Evolutionary conservation across 2,888 invertebrate genomes (phyloP), one percentile per base, ranked within the genome.

Genomic region (Elysia crispata): DNA sequence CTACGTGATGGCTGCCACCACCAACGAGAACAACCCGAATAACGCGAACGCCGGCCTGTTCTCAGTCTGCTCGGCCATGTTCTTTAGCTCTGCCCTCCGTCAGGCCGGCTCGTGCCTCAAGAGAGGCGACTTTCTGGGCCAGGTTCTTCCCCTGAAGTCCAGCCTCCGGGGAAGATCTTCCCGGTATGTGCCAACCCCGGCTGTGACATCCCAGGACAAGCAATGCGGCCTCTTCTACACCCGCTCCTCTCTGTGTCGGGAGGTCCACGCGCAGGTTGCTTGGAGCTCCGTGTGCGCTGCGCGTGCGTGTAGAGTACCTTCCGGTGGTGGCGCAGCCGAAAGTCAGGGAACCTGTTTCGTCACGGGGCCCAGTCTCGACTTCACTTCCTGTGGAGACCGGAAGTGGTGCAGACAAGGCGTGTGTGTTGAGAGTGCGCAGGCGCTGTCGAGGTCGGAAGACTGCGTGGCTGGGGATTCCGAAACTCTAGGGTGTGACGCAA

Each of bases 221-320:
- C 66, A 66, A 13, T 66, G 66, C 28, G 15, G 15, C 28, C n/a
- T 66, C 8, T 30, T 23, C 28, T 30, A 28, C 30, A n/a, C 23
- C 11, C 18, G 28, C 28, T 66, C 66, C 23, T 18, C 66, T 3
- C 15, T 66, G 30, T 66, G 66, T 66, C 13, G 66, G 15, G 30
- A 18, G 25, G 28, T 66, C 25, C 25, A 18, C 28, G 3, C 30
- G 18, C 28, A 66, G 1, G 66, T 13, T 1, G 11, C 66, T 1
- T 66, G 66, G 66, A 25, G 30, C 30, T 30, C 18, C 3, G 1
- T 25, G 18, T 66, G 66, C 28, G 23, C 66, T 30, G 18, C 28
- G 18, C n/a, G 66, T 25, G 66, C 66, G 30, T 66, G 66, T 30
- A 66, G 25, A 66, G 66, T 66, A 18, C 66, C 66, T 66, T 66